Evolutionary conservation across 2,113 vertebrate species (phyloP).

Genomic region (Lepidothrix coronata): DNA sequence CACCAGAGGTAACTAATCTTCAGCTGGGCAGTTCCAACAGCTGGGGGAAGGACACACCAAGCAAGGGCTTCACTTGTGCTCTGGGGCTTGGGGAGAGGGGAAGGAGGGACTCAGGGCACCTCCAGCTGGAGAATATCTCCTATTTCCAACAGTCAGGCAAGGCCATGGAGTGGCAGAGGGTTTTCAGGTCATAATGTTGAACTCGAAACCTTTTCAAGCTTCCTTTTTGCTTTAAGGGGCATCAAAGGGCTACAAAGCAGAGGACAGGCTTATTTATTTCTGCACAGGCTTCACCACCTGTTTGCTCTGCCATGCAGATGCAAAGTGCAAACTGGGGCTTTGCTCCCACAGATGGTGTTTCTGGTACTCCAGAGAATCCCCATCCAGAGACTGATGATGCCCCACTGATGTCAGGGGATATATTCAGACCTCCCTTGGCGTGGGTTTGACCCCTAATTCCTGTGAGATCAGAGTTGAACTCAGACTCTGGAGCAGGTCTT

Average conservation of each 20-base stretch:
- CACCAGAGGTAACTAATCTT: background rate
- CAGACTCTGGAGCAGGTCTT: background rate
- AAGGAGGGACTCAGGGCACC: background rate
- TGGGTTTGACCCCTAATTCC: background rate
- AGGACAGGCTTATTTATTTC: background rate
- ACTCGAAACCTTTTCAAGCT: background rate
- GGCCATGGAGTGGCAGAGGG: background rate
- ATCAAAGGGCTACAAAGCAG: accelerated
- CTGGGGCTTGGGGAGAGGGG: background rate
- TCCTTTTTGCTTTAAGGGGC: background rate
- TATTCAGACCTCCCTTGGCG: background rate
- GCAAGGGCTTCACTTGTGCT: background rate
- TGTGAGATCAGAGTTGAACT: background rate
- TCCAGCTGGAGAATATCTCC: background rate
- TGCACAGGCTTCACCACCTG: background rate
- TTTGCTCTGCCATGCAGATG: background rate
- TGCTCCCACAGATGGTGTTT: background rate
- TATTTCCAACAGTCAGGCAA: background rate
- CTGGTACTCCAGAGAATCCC: background rate
- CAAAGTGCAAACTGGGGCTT: background rate
- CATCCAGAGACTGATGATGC: accelerated
- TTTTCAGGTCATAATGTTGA: background rate
- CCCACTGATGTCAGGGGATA: background rate
- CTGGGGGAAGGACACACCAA: background rate
- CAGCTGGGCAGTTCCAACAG: background rate